phyloP scores from a whole-genome alignment of 1,140 invertebrate species.

The Sinonovacula constricta region DNA sequence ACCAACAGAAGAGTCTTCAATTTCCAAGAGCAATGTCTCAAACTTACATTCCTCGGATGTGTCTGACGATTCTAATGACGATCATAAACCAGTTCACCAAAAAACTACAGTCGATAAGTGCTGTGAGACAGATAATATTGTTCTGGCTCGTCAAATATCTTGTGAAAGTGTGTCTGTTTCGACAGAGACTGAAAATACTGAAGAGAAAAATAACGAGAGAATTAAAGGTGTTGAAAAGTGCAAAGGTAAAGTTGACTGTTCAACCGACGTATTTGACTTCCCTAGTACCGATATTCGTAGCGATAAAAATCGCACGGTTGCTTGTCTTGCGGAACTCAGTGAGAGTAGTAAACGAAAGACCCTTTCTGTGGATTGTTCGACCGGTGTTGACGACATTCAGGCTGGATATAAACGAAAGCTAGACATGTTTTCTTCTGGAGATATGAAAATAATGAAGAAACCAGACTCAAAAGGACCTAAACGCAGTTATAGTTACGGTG shows the following conservation, averaged over 20 bases:
- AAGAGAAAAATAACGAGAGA: not conserved
- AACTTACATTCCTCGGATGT: slow-evolving; percentile 45
- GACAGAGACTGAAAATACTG: slow-evolving; percentile 26
- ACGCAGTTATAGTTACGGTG: slow-evolving; percentile 32
- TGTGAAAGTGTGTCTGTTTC: slow-evolving; percentile 28
- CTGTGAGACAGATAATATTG: slow-evolving; percentile 46
- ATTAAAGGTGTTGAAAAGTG: not conserved
- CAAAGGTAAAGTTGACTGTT: slow-evolving; percentile 30
- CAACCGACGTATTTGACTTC: slow-evolving; percentile 45
- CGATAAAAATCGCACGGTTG: slow-evolving; percentile 23
- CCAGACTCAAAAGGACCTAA: slow-evolving; percentile 18
- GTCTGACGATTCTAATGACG: not conserved
- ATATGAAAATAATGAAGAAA: slow-evolving; percentile 26
- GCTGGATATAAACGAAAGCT: slow-evolving; percentile 38
- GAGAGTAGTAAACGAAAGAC: slow-evolving; percentile 37
- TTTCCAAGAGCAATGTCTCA: no score
- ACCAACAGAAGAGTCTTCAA: slow-evolving; percentile 20
- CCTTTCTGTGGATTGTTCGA: slow-evolving; percentile 37
- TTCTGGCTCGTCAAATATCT: not conserved
- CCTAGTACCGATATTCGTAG: slow-evolving; percentile 26
- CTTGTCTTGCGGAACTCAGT: slow-evolving; percentile 18
- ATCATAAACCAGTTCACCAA: not conserved
- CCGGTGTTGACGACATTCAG: slow-evolving; percentile 2
- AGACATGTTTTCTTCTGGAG: slow-evolving; percentile 2
- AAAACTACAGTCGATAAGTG: slow-evolving; percentile 41